A percentile compares a stretch with the other conserved stretches of the same genome.
phyloP scores from a whole-genome alignment of 2,888 invertebrate genomes.

The Linyphia triangularis region DNA sequence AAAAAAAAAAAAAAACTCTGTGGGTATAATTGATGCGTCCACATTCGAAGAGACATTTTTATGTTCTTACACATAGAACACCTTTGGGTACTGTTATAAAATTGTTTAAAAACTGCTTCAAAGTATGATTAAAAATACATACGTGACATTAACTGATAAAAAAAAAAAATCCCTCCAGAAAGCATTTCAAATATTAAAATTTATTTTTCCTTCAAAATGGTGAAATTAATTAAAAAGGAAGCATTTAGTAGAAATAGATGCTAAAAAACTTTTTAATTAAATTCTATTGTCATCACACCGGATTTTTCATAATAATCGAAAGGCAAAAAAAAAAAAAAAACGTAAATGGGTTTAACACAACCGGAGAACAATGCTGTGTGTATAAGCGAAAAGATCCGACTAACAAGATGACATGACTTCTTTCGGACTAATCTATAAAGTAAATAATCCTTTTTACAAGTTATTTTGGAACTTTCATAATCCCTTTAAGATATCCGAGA shows the following conservation, averaged over 20 bases:
- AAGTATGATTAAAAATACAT: too few relatives aligned
- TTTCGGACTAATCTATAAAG: neutral
- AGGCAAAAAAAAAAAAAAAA: constrained; percentile 25
- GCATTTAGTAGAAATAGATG: constrained; percentile 25
- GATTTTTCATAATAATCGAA: constrained; percentile 19
- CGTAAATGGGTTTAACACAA: constrained; percentile 1
- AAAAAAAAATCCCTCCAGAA: too few relatives aligned
- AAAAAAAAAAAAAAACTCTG: too few relatives aligned
- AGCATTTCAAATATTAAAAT: neutral
- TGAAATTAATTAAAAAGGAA: constrained; percentile 44
- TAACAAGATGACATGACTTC: neutral
- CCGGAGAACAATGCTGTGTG: neutral
- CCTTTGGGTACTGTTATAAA: too few relatives aligned
- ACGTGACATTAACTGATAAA: too few relatives aligned
- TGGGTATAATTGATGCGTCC: too few relatives aligned
- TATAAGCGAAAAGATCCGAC: neutral
- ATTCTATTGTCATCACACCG: constrained; percentile 36
- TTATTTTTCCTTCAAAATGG: neutral
- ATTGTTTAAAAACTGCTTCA: too few relatives aligned
- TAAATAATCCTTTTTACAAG: constrained; percentile 25
- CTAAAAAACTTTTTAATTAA: constrained; percentile 35
- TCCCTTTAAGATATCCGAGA: constrained; percentile 21
- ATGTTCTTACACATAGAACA: too few relatives aligned
- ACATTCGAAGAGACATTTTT: too few relatives aligned
- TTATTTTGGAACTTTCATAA: constrained; percentile 11